Percentiles rank a stretch among this genome's conserved stretches.
Conservation (phyloP, 2,113 vertebrate species). For the Nansenia antarctica region DNA sequence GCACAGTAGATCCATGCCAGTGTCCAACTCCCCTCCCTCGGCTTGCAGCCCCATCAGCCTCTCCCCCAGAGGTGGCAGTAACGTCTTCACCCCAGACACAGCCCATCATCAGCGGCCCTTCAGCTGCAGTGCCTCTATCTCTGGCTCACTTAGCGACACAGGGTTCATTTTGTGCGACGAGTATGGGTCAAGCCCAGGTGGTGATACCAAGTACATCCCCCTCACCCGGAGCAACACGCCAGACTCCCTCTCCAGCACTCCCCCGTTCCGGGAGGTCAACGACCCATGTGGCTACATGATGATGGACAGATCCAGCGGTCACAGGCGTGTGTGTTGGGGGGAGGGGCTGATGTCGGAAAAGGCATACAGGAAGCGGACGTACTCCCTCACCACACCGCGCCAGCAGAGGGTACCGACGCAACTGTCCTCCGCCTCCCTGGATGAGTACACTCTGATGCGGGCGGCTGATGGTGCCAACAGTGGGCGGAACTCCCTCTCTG, state of each 20-base stretch:
- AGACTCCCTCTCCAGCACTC: slow-evolving; percentile 86
- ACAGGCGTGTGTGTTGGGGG: slow-evolving; percentile 29
- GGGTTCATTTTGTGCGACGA: slow-evolving; percentile 94
- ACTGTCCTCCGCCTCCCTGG: slow-evolving; percentile 88
- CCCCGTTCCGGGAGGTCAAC: slow-evolving; percentile 77
- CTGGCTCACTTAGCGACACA: slow-evolving; percentile 89
- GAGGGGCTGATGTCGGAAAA: slow-evolving; percentile 70
- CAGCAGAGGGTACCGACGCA: slow-evolving; percentile 78
- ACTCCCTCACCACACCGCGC: slow-evolving; percentile 87
- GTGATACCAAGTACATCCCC: slow-evolving; percentile 73
- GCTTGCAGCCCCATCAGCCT: slow-evolving; percentile 85
- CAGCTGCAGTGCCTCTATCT: slow-evolving; percentile 88
- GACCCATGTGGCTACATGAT: slow-evolving; percentile 87
- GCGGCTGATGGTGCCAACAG: slow-evolving; percentile 71
- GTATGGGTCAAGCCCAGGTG: slow-evolving; percentile 87
- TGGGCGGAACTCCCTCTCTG: slow-evolving; percentile 75
- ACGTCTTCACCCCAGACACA: slow-evolving; percentile 81
- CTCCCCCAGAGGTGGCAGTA: slow-evolving; percentile 83
- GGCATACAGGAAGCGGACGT: slow-evolving; percentile 87
- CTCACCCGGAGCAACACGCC: slow-evolving; percentile 88
- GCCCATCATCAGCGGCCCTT: slow-evolving; percentile 83
- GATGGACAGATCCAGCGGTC: slow-evolving; percentile 80
- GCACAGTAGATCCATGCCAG: slow-evolving; percentile 86
- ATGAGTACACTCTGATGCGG: slow-evolving; percentile 90
- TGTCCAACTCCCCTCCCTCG: slow-evolving; percentile 82